Base-by-base conservation (phyloP, 2,797 vertebrate species). In the Xyrichtys novacula region DNA sequence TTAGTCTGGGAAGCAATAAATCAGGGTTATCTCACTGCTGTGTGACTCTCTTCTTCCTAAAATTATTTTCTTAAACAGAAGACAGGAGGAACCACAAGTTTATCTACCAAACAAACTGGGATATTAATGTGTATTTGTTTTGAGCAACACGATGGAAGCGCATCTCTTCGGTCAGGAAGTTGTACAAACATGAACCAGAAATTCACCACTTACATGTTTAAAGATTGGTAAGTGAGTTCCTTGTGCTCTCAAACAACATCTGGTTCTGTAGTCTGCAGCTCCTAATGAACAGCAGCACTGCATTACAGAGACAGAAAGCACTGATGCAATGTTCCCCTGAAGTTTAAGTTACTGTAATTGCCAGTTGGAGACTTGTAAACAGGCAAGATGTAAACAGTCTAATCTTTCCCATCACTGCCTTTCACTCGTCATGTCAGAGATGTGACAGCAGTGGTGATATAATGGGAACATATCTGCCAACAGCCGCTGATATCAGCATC, bases 401-500 rank as follows among this genome's bases (percentile, higher is more conserved):
- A 53, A 29, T 16, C 39, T n/a, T 6, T 49, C 28, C 29, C 28
- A 42, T 22, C 16, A 17, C 22, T 28, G 7, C 25, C 12, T 15
- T 43, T 36, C 46, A 1, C 25, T 22, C 40, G 40, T n/a, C 23
- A 15, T 53, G 60, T 57, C 15, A 20, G 16, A 6, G 26, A 48
- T 25, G 29, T 57, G 39, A 60, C 60, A 19, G 14, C 25, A 39
- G 36, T 32, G 12, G 31, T 15, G 8, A 25, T 32, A 16, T 32
- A 22, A 49, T 29, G 16, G 44, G 31, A 68, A 72, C 60, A 52
- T 29, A 4, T 66, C 53, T 42, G 57, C 25, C 5, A 26, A 49
- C 25, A 53, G 49, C 10, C 42, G 32, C 65, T 23, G 20, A 29
- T 44, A 57, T 22, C 60, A 71, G 39, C 29, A 53, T 61, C 66